Evolutionary conservation across 2,797 vertebrate species (phyloP).

Genomic region (Acrossocheilus fasciatus): DNA sequence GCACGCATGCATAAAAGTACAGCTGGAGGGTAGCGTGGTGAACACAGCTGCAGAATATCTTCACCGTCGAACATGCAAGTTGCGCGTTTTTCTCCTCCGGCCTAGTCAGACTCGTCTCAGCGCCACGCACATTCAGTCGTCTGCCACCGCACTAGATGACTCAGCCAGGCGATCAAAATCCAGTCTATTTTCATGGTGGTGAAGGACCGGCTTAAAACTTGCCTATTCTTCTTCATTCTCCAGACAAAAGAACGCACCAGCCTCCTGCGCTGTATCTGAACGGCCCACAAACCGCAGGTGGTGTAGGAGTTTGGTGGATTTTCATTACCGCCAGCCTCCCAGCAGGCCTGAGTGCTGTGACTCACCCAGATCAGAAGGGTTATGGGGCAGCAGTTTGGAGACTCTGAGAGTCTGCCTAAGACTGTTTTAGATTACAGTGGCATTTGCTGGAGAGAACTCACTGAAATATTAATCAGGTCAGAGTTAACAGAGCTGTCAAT

Average conservation of each 20-base stretch:
- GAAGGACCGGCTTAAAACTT: slow-evolving; percentile 27
- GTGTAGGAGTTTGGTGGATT: slow-evolving; percentile 63
- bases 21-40: slow-evolving; percentile 34
- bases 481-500: slow-evolving; percentile 76
- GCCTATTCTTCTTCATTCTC: slow-evolving; percentile 25
- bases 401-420: slow-evolving; percentile 57
- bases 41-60: slow-evolving; percentile 42
- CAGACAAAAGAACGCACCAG: slow-evolving; percentile 16
- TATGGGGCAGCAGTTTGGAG: slow-evolving; percentile 56
- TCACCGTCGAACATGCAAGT: slow-evolving; percentile 10
- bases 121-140: background rate
- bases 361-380: slow-evolving; percentile 61
- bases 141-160: slow-evolving; percentile 16
- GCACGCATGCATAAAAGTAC: slow-evolving; percentile 44
- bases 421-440: slow-evolving; percentile 70
- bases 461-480: slow-evolving; percentile 76
- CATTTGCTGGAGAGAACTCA: slow-evolving; percentile 62
- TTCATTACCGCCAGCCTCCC: slow-evolving; percentile 48
- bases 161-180: background rate
- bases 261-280: slow-evolving; percentile 25
- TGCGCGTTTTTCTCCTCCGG: background rate
- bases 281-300: slow-evolving; percentile 61
- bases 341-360: slow-evolving; percentile 61
- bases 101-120: slow-evolving; percentile 2
- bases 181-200: slow-evolving; percentile 10